phyloP scores from a whole-genome alignment of 1,140 invertebrate genomes.

The Asbolus verrucosus region DNA sequence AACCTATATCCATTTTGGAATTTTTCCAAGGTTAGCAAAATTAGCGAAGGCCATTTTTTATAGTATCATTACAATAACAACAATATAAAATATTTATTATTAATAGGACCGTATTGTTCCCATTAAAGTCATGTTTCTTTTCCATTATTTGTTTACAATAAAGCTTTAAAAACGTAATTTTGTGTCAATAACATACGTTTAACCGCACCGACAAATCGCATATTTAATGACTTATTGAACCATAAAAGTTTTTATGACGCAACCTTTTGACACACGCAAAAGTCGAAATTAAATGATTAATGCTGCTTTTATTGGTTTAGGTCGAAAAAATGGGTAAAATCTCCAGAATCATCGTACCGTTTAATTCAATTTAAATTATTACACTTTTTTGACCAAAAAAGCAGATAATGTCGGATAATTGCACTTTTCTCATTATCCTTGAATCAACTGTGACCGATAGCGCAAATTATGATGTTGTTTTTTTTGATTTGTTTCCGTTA shows the following conservation, averaged over 20 bases:
- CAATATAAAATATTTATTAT: slow-evolving; percentile 27
- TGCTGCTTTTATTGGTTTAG: too few species aligned
- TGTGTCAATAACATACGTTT: slow-evolving; percentile 20
- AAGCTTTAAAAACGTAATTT: slow-evolving; percentile 1
- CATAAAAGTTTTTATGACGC: neutral
- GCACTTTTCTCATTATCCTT: slow-evolving; percentile 6
- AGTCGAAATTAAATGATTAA: neutral
- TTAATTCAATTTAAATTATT: slow-evolving; percentile 26
- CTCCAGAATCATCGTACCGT: neutral
- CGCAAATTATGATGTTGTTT: neutral
- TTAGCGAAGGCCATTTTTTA: slow-evolving; percentile 10
- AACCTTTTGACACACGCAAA: slow-evolving; percentile 9
- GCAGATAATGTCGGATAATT: slow-evolving; percentile 14
- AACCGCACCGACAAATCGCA: slow-evolving; percentile 15
- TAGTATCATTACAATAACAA: slow-evolving; percentile 5
- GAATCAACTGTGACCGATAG: slow-evolving; percentile 20
- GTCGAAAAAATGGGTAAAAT: neutral
- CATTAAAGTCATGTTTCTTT: slow-evolving; percentile 27
- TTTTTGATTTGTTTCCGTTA: slow-evolving; percentile 4
- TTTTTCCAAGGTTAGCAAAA: slow-evolving; percentile 16
- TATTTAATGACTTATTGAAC: slow-evolving; percentile 10
- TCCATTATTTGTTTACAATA: too few species aligned
- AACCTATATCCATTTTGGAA: slow-evolving; percentile 19
- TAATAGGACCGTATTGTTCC: slow-evolving; percentile 19
- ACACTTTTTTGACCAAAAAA: neutral